Percentiles rank a stretch among this genome's conserved stretches.
Conservation (phyloP, 1,140 invertebrate genomes). For the Papilio machaon region DNA sequence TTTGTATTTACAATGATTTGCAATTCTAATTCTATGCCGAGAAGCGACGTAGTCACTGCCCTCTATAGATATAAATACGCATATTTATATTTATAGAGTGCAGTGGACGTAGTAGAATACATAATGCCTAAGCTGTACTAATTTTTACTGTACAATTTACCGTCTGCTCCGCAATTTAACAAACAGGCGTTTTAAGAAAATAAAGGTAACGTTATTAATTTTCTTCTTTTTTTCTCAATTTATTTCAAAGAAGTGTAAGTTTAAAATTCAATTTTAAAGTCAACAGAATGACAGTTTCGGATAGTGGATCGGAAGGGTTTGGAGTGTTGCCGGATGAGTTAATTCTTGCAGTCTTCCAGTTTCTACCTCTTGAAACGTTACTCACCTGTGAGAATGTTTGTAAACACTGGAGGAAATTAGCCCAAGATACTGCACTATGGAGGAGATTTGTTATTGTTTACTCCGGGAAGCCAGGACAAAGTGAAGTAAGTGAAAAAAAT, state of each 20-base stretch:
- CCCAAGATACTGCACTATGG: slow-evolving; percentile 67
- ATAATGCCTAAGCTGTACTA: not conserved
- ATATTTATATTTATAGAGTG: slow-evolving; percentile 1
- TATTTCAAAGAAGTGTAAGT: not conserved
- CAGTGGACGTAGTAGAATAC: not conserved
- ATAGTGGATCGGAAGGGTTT: slow-evolving; percentile 38
- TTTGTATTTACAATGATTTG: slow-evolving; percentile 32
- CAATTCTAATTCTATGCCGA: slow-evolving; percentile 26
- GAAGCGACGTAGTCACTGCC: not conserved
- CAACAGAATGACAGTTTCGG: slow-evolving; percentile 50
- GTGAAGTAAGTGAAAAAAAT: slow-evolving; percentile 66
- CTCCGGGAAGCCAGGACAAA: slow-evolving; percentile 67
- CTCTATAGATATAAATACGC: not conserved
- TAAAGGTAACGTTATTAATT: slow-evolving; percentile 18
- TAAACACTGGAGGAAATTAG: slow-evolving; percentile 65
- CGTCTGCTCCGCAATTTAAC: not conserved
- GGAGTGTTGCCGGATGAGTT: slow-evolving; percentile 72
- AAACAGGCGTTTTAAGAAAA: not conserved
- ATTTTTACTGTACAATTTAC: not conserved
- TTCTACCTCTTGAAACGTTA: slow-evolving; percentile 64
- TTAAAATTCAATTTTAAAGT: slow-evolving; percentile 36
- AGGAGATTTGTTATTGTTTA: slow-evolving; percentile 63
- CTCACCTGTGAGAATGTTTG: slow-evolving; percentile 67
- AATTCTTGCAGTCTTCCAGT: slow-evolving; percentile 70
- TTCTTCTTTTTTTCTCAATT: not conserved